Conservation (phyloP, 2,113 vertebrate genomes). For the Uropsilus gracilis region DNA sequence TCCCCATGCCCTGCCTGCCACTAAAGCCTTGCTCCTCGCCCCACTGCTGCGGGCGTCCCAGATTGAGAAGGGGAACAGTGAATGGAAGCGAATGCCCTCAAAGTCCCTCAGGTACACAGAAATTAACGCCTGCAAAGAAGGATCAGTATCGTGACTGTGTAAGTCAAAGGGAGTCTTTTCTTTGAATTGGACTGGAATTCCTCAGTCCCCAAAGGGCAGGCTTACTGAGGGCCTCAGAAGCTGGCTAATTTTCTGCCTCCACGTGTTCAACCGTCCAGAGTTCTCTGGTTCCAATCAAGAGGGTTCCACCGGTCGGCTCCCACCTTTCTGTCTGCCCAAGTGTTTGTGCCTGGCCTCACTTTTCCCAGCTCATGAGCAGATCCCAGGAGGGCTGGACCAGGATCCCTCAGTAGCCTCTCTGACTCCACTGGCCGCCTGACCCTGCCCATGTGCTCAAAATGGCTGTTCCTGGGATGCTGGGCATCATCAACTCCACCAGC, state of each 20-base stretch:
- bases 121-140: constrained; percentile 83
- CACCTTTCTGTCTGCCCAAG: neutral
- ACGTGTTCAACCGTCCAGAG: neutral
- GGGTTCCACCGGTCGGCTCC: fast-evolving
- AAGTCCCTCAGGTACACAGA: constrained; percentile 73
- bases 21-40: constrained; percentile 78
- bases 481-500: neutral
- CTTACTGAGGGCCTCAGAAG: neutral
- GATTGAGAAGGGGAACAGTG: constrained; percentile 74
- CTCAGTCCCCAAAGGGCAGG: neutral
- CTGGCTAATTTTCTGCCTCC: neutral
- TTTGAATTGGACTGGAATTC: constrained; percentile 57
- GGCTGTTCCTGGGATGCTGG: neutral
- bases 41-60: constrained; percentile 59
- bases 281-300: neutral
- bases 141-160: constrained; percentile 77
- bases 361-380: neutral
- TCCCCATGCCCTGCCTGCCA: constrained; percentile 5
- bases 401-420: neutral
- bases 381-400: too few species aligned
- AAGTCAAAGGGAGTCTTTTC: constrained; percentile 80
- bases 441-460: neutral
- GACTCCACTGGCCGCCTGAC: neutral
- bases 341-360: fast-evolving
- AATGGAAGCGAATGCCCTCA: constrained; percentile 76